Evolutionary conservation across 2,113 vertebrate species (phyloP).

Genomic region (Thamnaconus septentrionalis): DNA sequence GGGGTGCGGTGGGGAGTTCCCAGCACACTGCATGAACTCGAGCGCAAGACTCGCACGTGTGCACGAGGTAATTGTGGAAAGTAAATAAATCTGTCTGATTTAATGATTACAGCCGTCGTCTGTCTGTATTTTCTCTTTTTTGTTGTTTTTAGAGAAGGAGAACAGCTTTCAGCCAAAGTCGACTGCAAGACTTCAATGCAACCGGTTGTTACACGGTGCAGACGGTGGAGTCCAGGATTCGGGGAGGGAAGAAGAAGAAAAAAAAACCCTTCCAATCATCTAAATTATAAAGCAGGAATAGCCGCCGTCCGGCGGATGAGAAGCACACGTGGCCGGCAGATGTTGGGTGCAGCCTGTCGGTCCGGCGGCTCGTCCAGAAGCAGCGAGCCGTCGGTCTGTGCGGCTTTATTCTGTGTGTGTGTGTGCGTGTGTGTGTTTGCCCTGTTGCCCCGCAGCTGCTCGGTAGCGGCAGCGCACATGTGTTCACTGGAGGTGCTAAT

Average conservation of each 20-base stretch:
- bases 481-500: slow-evolving; percentile 33
- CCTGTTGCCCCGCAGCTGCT: slow-evolving; percentile 27
- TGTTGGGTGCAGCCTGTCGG: slow-evolving; percentile 20
- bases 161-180: neutral
- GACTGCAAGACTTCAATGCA: too few relatives aligned
- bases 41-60: too few relatives aligned
- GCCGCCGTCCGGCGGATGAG: too few relatives aligned
- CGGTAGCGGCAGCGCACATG: neutral
- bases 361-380: slow-evolving; percentile 8
- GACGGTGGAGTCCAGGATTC: neutral
- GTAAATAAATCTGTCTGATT: too few relatives aligned
- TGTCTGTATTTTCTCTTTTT: too few relatives aligned
- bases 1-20: too few relatives aligned
- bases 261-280: too few relatives aligned
- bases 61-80: too few relatives aligned
- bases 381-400: neutral
- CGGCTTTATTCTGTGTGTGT: slow-evolving; percentile 12
- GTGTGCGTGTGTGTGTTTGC: slow-evolving; percentile 18
- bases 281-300: too few relatives aligned
- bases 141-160: neutral
- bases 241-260: too few relatives aligned
- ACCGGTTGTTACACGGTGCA: neutral
- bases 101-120: too few relatives aligned
- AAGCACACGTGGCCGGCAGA: slow-evolving; percentile 47
- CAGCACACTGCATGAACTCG: too few relatives aligned